Conservation (phyloP, 2,888 invertebrate genomes). For the Xestia ashworthii region DNA sequence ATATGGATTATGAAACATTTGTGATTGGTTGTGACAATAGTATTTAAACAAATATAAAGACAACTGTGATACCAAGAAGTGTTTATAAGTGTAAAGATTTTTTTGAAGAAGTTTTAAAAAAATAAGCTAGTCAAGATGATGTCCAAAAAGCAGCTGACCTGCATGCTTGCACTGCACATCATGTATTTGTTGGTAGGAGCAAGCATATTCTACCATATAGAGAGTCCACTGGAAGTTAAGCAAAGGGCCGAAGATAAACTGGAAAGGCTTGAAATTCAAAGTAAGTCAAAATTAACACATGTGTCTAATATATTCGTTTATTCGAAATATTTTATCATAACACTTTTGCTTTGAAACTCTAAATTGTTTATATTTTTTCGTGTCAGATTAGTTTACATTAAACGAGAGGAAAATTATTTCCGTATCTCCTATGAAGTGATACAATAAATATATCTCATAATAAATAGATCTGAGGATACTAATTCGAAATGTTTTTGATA, state of each 20-base stretch:
- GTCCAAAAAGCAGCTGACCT: constrained; percentile 95
- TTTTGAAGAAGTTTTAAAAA: constrained; percentile 57
- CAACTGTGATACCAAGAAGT: constrained; percentile 66
- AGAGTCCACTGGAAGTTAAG: constrained; percentile 93
- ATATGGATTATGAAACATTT: constrained; percentile 78
- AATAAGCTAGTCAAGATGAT: constrained; percentile 91
- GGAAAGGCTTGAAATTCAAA: constrained; percentile 93
- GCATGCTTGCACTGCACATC: constrained; percentile 94
- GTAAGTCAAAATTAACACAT: constrained; percentile 87
- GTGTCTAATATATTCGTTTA: constrained; percentile 24
- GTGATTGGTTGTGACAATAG: constrained; percentile 71
- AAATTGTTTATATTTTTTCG: constrained; percentile 43
- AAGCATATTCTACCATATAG: constrained; percentile 96
- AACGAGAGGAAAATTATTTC: constrained; percentile 30
- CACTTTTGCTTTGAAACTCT: constrained; percentile 26
- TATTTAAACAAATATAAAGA: constrained; percentile 25
- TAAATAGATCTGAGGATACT: neutral
- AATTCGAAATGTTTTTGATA: constrained; percentile 14
- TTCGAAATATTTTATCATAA: constrained; percentile 21
- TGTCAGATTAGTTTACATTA: constrained; percentile 41
- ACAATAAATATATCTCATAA: neutral
- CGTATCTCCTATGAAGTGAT: constrained; percentile 30
- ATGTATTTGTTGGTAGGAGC: constrained; percentile 95
- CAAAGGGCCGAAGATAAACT: constrained; percentile 90
- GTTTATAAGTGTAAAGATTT: constrained; percentile 69